Evolutionary conservation across 37 sponge, comb jelly and placozoan species (phyloP), one percentile per base, ranked within the genome.

Genomic region (Diacarnus erythraeanus): DNA sequence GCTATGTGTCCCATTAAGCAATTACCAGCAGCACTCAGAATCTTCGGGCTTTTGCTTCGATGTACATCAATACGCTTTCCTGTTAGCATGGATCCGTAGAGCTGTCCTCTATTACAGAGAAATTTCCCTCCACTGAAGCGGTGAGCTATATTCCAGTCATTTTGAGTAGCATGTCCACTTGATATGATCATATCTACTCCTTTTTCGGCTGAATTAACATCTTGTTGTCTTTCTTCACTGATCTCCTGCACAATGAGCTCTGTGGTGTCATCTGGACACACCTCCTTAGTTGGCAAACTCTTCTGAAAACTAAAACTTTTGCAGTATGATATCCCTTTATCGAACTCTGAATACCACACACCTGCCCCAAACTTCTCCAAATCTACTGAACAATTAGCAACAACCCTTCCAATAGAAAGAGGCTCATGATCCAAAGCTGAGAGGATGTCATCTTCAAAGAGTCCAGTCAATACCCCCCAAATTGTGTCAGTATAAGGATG

Each of bases 391-490:
- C 81, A 69, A 12, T 75, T 81, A 26, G 77, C 81, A 4, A 80
- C 26, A 5, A 75, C 86, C n/a, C 86, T 54, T 18, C 78, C 35
- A 18, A 90, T 35, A 25, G 54, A 42, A 58, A 90, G 77, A 26
- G 54, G n/a, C 18, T 80, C 79, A 39, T 91, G 83, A 22, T 77
- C 33, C 18, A 91, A 0, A 5, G 87, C 69, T 69, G 81, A 81
- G 31, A 82, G 74, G 38, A 86, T 42, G 57, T 91, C 87, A 9
- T 86, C 79, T 59, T 82, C 83, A 8, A 23, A 38, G 26, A 57
- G n/a, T 34, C 83, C 91, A 1, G 91, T 91, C 2, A 91, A 74
- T 29, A 91, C 68, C 0, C 87, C 91, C 91, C 91, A 91, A 51
- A 91, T 58, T 8, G 86, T 86, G 57, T 91, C 91, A 30, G 69